A percentile compares a stretch with the other conserved stretches of the same genome.
Evolutionary conservation across 2,113 vertebrate genomes (phyloP).

Genomic region (Gymnocephalus cernua): DNA sequence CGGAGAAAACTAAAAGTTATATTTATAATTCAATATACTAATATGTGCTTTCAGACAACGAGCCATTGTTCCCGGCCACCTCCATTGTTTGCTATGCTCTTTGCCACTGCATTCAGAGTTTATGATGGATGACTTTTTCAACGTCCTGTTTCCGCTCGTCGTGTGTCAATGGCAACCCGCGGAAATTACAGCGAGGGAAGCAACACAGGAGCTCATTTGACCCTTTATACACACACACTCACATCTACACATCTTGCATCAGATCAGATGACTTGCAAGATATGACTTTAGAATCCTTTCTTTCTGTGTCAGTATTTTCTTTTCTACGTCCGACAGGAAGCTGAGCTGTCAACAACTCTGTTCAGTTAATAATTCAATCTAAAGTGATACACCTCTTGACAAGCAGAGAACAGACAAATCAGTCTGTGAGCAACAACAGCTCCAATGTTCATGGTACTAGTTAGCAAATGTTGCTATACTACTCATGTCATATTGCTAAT

Average conservation of each 20-base stretch:
- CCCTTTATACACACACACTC: too few species aligned
- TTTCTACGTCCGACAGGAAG: conserved; percentile 23
- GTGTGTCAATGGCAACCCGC: too few species aligned
- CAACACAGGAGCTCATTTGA: too few species aligned
- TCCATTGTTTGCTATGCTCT: not conserved
- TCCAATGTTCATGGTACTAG: not conserved
- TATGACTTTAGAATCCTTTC: conserved; percentile 14
- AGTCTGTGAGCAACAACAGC: not conserved
- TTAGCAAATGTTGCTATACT: not conserved
- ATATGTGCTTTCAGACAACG: not conserved
- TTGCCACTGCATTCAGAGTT: not conserved
- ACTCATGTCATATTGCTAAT: not conserved
- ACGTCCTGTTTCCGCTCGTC: too few species aligned
- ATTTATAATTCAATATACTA: not conserved
- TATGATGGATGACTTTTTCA: not conserved
- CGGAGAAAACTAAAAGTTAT: not conserved
- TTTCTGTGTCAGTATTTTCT: not conserved
- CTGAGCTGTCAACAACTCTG: conserved; percentile 23
- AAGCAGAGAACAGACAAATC: not conserved
- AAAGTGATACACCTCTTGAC: conserved; percentile 22
- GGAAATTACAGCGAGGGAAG: too few species aligned
- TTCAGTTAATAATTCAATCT: conserved; percentile 68
- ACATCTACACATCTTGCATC: conserved; percentile 42
- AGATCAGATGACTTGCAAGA: conserved; percentile 6
- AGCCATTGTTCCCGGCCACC: not conserved